Evolutionary conservation across 1,140 invertebrate species (phyloP), one percentile per base, ranked within the genome.

Genomic region (Calycopis cecrops): DNA sequence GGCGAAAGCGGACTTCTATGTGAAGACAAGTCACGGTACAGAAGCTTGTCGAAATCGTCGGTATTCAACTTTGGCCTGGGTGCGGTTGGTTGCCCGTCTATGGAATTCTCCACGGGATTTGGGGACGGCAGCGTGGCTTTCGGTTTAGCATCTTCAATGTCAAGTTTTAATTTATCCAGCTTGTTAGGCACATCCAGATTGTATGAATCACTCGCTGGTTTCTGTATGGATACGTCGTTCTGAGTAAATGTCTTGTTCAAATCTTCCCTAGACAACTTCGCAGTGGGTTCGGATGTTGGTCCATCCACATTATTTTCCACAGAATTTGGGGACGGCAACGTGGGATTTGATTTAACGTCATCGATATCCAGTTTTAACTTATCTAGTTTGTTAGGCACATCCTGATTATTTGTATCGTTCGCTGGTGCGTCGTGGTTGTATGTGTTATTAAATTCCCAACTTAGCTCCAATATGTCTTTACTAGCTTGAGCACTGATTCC

Each of bases 1-100:
- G 89, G 86, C 0, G 90, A 89, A 11, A 91, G 85, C 1, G 91
- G 91, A 42, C 85, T 89, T 76, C 70, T 42, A 72, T 71, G 6
- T 71, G 69, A 40, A 74, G 44, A 42, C 68, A 28, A 66, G 51
- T 80, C 75, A 11, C 68, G 62, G 4, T 67, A 40, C 0, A 52
- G 52, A 35, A 47, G 70, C 50, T 72, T 75, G 3, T 79, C 76
- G 0, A 57, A 47, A 14, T 76, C 73, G 0, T 71, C 53, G 50
- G 73, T 69, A 35, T 63, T 68, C 8, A 73, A 57, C 62, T 71
- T 79, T 17, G 70, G 71, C 10, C 66, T 65, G 4, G 69, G 73
- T 12, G 58, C 56, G 1, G 68, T 59, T 7, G 67, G 61, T 7
- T 67, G 55, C n/a, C 33, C 42, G 35, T 62, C 50, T 21, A 55